Evolutionary conservation across 2,888 invertebrate species (phyloP), one percentile per base, ranked within the genome.

Genomic region (Deroplatys truncata): DNA sequence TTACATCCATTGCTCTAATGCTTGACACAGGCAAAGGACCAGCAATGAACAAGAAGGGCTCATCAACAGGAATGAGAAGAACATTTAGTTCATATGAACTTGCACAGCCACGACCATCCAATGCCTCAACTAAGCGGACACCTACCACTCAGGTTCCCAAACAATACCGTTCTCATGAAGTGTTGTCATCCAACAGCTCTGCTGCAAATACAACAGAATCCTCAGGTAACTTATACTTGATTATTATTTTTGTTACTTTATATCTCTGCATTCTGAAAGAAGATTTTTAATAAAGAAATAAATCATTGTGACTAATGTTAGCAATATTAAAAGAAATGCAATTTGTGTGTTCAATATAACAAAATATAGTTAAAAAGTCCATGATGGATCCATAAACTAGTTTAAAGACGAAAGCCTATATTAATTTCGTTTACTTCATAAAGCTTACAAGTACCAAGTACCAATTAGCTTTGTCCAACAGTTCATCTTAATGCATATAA

Each of bases 151-250:
- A 88, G 43, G 31, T 82, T 31, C 83, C 84, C 28, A 84, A 88
- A 35, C 84, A 90, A 28, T 90, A 88, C 83, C 84, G 84, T 15
- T 90, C 90, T 20, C 90, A 90, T 28, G 90, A 90, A 43, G 72
- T 82, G 16, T 84, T 90, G 15, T 88, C 90, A n/a, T 85, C 88
- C 13, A 56, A 28, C 25, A 82, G 43, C 28, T 43, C 72, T 28
- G 83, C 82, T 83, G 82, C 87, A 25, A 87, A 31, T 15, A 87
- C 82, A 82, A 87, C 87, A 20, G 87, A 87, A 29, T 87, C 87
- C 25, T 87, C 87, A 87, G 87, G 87, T 87, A 84, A 28, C 7
- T 84, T 28, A 83, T 25, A 43, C 13, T 43, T 43, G 13, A 43
- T 43, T 10, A 43, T 43, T 13, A 43, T 13, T 43, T 43, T 43